These are phyloP conservation scores for Mya arenaria DNA, from an alignment of 1,140 invertebrate species.

Conservation along the genomic window DNA sequence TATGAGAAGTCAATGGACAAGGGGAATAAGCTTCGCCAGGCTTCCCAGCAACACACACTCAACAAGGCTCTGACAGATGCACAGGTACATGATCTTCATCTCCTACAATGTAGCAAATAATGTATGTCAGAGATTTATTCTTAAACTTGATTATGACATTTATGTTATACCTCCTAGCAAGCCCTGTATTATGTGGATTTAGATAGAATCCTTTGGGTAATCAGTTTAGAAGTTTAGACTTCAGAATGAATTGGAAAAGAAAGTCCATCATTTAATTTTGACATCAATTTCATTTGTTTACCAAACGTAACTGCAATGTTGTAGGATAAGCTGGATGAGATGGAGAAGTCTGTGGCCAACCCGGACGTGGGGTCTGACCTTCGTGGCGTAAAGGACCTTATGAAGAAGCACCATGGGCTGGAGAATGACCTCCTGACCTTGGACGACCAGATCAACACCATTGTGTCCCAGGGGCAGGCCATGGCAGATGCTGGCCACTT, in stretches of 20 bases:
- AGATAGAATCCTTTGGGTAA: no score
- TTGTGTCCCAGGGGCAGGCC: conserved; percentile 95
- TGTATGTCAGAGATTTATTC: no score
- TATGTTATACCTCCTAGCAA: no score
- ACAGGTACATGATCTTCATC: no score
- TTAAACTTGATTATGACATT: no score
- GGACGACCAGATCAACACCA: conserved; percentile 94
- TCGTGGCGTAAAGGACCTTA: conserved; percentile 97
- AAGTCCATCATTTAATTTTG: neutral
- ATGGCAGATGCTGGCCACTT: conserved; percentile 97
- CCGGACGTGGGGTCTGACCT: conserved; percentile 99
- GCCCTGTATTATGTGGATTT: no score
- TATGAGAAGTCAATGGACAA: conserved; percentile 89
- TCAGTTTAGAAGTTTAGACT: no score
- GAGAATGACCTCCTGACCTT: conserved; percentile 98
- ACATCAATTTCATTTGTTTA: no score
- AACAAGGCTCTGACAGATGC: conserved; percentile 94
- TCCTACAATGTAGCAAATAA: no score
- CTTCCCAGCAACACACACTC: conserved; percentile 89
- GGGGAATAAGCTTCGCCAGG: conserved; percentile 90
- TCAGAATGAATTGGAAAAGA: no score
- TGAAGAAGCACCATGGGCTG: conserved; percentile 96
- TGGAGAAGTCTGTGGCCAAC: conserved; percentile 97
- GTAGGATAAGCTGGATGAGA: conserved; percentile 84
- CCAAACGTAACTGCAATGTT: neutral